A percentile compares a stretch with the other conserved stretches of the same genome.
phyloP scores from a whole-genome alignment of 1,140 invertebrate species.

The Diorhabda carinulata region DNA sequence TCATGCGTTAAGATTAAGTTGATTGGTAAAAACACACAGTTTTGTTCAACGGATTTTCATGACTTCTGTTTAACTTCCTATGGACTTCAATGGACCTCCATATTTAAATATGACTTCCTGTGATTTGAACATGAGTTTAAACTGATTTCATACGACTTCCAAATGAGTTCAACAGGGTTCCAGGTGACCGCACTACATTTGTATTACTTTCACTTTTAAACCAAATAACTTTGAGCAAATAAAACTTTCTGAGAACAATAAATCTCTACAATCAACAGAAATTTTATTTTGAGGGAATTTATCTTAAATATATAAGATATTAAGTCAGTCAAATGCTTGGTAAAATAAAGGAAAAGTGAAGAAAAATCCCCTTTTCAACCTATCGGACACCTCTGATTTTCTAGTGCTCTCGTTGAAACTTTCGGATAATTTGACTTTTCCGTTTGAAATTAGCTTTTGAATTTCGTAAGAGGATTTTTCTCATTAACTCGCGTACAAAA shows the following conservation, averaged over 20 bases:
- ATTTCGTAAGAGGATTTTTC: slow-evolving; percentile 8
- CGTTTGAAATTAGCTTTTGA: slow-evolving; percentile 4
- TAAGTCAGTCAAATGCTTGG: no score
- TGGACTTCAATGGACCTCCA: background rate
- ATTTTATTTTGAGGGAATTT: no score
- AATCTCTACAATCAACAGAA: no score
- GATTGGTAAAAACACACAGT: background rate
- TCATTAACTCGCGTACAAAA: slow-evolving; percentile 5
- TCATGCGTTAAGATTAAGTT: background rate
- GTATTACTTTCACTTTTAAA: no score
- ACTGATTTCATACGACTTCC: background rate
- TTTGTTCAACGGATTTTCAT: background rate
- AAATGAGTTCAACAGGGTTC: no score
- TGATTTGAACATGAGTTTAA: background rate
- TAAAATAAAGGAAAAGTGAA: no score
- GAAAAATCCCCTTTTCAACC: no score
- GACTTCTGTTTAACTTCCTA: background rate
- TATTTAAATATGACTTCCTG: background rate
- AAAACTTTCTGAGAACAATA: no score
- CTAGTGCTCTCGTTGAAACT: slow-evolving; percentile 1
- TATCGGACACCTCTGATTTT: no score
- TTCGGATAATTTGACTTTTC: slow-evolving; percentile 9
- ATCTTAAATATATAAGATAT: no score
- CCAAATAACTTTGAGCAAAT: no score
- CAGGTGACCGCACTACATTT: no score